Base-by-base conservation (phyloP, 30 jellyfish, hydroid and myxozoan species). In the Aurelia aurita region DNA sequence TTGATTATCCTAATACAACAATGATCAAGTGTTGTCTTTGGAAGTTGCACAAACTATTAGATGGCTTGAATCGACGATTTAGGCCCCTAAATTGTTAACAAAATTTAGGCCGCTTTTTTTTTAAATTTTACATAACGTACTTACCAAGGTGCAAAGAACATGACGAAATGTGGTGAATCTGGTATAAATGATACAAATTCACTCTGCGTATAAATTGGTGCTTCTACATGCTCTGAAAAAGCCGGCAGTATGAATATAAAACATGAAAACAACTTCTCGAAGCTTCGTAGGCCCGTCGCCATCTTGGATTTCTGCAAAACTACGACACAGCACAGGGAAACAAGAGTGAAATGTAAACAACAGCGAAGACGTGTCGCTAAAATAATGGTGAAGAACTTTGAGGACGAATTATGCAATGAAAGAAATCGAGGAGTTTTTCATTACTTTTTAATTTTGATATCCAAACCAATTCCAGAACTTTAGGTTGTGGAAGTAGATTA, bases 141-240 rank as follows among this genome's bases (percentile, higher is more conserved):
- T 90, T 85, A 90, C 97, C 97, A 90, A 14, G 97, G 97, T 26
- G 97, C 97, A 78, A 59, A 72, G 49, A 90, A 90, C 97, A 90
- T 90, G 39, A 90, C 87, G 66, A 90, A 90, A 77, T 90, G 97
- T 31, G 97, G 97, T 12, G 85, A 22, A 9, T 81, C 85, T 3
- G 91, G 91, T 22, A 81, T 23, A 1, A 26, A 14, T 20, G 77
- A 58, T 32, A 69, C 54, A 46, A 81, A 81, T 2, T 81, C 91
- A 31, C 34, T 9, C 69, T 81, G 79, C n/a, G 75, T 49, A 35
- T 81, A 81, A 23, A 65, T 16, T 15, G 85, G 80, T 11, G 91
- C 91, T 26, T 51, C 67, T 14, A 22, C 27, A 43, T 27, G 58
- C 35, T 61, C 59, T 6, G 58, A 60, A 59, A 77, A 16, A 3